Evolutionary conservation across 2,797 vertebrate species (phyloP).

Genomic region (Syngnathus rostellatus): DNA sequence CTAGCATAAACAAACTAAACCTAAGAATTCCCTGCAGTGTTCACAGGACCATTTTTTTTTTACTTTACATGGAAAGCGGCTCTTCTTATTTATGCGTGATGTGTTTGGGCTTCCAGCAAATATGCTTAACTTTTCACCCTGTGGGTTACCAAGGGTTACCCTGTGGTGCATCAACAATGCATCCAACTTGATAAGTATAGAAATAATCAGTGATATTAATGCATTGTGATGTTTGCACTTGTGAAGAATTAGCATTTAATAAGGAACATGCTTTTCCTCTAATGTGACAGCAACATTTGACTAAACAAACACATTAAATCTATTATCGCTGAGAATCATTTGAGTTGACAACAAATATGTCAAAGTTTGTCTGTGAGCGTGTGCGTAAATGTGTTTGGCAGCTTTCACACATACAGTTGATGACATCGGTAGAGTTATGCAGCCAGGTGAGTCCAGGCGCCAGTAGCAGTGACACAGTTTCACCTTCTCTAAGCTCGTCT

Average conservation of each 20-base stretch:
- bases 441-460: conserved; percentile 64
- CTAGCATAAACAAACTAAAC: conserved; percentile 4
- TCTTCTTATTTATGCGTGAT: conserved; percentile 29
- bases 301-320: conserved; percentile 6
- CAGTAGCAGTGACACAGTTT: conserved; percentile 63
- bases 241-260: not conserved
- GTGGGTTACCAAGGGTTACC: conserved; percentile 37
- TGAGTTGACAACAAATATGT: conserved; percentile 14
- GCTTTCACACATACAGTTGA: conserved; percentile 31
- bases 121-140: conserved; percentile 44
- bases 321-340: conserved; percentile 12
- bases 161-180: conserved; percentile 14
- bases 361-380: conserved; percentile 1
- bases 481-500: conserved; percentile 51
- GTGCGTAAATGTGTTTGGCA: conserved; percentile 28
- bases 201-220: too few relatives aligned
- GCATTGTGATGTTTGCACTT: not conserved
- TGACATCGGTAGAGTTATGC: conserved; percentile 42
- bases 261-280: not conserved
- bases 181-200: too few relatives aligned
- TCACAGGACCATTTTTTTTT: conserved; percentile 1
- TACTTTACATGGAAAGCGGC: conserved; percentile 23
- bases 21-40: conserved; percentile 3
- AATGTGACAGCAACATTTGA: conserved; percentile 2
- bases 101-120: conserved; percentile 54